Evolutionary conservation across 2,113 vertebrate species (phyloP).

Genomic region (Columba janthina): DNA sequence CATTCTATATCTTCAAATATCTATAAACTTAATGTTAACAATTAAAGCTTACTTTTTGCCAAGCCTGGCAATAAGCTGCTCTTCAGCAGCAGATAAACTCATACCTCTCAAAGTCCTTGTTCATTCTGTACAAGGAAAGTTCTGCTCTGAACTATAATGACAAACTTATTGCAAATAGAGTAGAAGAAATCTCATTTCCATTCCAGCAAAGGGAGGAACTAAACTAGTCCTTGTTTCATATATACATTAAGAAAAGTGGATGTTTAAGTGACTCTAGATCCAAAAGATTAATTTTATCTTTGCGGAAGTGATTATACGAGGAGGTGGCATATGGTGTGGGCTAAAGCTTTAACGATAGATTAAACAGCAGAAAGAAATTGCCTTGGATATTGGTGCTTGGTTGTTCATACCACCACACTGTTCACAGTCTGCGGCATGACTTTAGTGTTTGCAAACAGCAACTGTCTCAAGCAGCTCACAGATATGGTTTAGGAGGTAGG

Average conservation of each 20-base stretch:
- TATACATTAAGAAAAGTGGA: neutral
- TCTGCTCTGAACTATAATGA: neutral
- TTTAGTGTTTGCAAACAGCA: neutral
- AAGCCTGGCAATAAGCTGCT: neutral
- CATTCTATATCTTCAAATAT: neutral
- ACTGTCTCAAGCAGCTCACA: neutral
- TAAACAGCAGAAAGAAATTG: neutral
- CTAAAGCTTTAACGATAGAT: neutral
- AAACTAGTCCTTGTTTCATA: neutral
- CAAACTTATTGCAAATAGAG: neutral
- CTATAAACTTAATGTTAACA: neutral
- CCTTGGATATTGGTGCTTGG: neutral
- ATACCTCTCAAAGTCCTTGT: neutral
- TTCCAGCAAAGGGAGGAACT: neutral
- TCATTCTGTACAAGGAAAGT: neutral
- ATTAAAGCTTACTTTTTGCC: neutral
- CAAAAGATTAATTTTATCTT: neutral
- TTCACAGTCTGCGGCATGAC: neutral
- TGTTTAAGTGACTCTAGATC: neutral
- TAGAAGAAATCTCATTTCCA: neutral
- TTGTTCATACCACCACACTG: neutral
- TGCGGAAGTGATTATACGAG: fast-evolving
- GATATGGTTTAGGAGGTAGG: neutral
- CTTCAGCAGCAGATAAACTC: neutral
- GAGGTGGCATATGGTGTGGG: neutral